Conservation (phyloP, 2,797 vertebrate species). For the Eulemur albifrons region DNA sequence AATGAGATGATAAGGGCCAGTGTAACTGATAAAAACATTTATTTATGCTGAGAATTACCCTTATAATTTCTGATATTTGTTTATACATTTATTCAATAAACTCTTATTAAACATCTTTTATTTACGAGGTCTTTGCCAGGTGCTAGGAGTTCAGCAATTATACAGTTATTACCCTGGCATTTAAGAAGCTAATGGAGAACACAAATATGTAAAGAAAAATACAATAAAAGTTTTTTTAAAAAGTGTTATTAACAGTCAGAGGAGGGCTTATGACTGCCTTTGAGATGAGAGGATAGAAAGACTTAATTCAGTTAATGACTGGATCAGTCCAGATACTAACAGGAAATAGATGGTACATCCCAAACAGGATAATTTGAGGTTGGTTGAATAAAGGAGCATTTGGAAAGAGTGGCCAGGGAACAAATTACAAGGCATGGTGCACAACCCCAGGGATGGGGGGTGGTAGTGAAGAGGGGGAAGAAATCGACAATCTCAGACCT, state of each 20-base stretch:
- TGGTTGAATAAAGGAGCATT: background rate
- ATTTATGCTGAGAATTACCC: slow-evolving; percentile 33
- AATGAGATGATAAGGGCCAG: background rate
- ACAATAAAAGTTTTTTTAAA: background rate
- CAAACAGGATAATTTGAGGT: background rate
- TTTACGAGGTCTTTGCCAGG: background rate
- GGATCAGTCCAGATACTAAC: background rate
- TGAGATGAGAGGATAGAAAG: background rate
- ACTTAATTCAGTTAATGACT: background rate
- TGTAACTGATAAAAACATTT: slow-evolving; percentile 46
- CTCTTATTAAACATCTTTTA: slow-evolving; percentile 39
- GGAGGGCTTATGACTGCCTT: background rate
- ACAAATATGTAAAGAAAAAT: background rate
- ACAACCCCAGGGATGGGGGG: too few relatives aligned
- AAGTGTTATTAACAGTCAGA: background rate
- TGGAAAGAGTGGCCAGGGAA: background rate
- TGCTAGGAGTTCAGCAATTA: background rate
- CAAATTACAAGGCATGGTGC: background rate
- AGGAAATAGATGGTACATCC: background rate
- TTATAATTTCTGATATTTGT: slow-evolving; percentile 49
- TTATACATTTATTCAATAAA: slow-evolving; percentile 36
- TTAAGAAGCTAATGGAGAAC: slow-evolving; percentile 40
- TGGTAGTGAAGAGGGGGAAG: background rate
- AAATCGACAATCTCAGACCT: background rate
- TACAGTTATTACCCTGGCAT: background rate